phyloP scores from a whole-genome alignment of 2,797 vertebrate genomes.

The Pteronotus mesoamericanus region DNA sequence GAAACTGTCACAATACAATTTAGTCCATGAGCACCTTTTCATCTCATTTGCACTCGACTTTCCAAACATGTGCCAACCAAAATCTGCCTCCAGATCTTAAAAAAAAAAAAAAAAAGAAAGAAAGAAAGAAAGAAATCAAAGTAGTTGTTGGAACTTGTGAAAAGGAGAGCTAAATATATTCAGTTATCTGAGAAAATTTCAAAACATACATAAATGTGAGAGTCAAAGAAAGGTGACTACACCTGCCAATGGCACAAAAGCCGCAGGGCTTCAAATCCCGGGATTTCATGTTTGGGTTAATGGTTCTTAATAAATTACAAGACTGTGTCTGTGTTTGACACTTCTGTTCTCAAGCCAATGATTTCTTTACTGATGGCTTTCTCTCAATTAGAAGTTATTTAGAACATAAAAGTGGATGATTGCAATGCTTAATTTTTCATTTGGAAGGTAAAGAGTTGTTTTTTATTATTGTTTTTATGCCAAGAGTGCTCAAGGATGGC shows the following conservation, averaged over 20 bases:
- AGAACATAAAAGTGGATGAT: slow-evolving; percentile 11
- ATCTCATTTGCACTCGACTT: slow-evolving; percentile 9
- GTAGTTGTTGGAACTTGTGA: slow-evolving; percentile 12
- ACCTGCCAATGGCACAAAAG: not conserved
- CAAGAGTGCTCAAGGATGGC: not conserved
- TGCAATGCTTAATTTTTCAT: slow-evolving; percentile 45
- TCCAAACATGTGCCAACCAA: slow-evolving; percentile 19
- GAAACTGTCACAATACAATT: slow-evolving; percentile 56
- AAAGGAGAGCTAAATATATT: slow-evolving; percentile 49
- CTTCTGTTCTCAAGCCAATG: slow-evolving; percentile 55
- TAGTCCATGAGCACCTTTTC: not conserved
- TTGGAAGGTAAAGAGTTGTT: slow-evolving; percentile 41
- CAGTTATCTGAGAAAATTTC: slow-evolving; percentile 47
- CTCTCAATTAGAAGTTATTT: slow-evolving; percentile 46
- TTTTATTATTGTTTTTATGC: slow-evolving; percentile 50
- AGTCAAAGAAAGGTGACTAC: slow-evolving; percentile 37
- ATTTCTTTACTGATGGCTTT: slow-evolving; percentile 22
- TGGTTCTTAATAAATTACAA: slow-evolving; percentile 54
- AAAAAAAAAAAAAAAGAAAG: not conserved
- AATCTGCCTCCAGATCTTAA: not conserved
- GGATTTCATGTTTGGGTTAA: slow-evolving; percentile 46
- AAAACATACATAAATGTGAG: slow-evolving; percentile 31
- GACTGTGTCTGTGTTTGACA: slow-evolving; percentile 58
- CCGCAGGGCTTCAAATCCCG: not conserved
- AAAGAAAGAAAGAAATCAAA: not conserved